Base-by-base conservation (phyloP, 2,113 vertebrate genomes). In the Muscicapa adusta region DNA sequence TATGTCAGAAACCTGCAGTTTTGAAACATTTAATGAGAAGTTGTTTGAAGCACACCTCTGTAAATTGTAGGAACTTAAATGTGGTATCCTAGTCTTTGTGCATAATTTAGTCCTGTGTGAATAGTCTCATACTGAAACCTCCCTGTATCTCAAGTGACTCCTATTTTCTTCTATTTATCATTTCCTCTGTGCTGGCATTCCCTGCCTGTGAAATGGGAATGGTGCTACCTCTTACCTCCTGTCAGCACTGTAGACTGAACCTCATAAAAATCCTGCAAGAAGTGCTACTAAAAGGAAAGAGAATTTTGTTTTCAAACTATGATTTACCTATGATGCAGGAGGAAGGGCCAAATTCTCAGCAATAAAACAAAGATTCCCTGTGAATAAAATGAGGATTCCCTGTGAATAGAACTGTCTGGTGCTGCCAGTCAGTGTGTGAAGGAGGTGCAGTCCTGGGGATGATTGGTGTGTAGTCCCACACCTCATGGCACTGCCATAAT, bases 1-100 rank as follows among this genome's bases (percentile, higher is more conserved):
- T 85, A 85, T 68, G 67, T 36, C 66, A 82, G 67, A 75, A 88
- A 48, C 71, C 43, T 90, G 53, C 28, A 82, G 34, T 56, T 90
- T 88, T 72, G 57, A 92, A 93, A 53, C 53, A 68, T 90, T 93
- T 79, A 90, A 60, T 79, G 60, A 61, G 74, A 93, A 92, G 43
- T 60, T 3, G 26, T 92, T 88, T 6, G 5, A 75, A 95, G 53
- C 29, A 67, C 77, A 90, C 48, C 88, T 85, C 78, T 88, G 28
- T 75, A 88, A 94, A 82, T 48, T 60, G 66, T 53, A 85, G 70
- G 51, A 89, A 85, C 62, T 82, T 88, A 62, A 85, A 23, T 57
- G 88, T 34, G 79, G 62, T 47, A 61, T 45, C 43, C 60, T 42
- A 50, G 48, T 54, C 47, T 87, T 77, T 72, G 66, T 89, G 66